A percentile compares a stretch with the other conserved stretches of the same genome.
phyloP scores from a whole-genome alignment of 2,888 invertebrate species.

The Phortica magna region DNA sequence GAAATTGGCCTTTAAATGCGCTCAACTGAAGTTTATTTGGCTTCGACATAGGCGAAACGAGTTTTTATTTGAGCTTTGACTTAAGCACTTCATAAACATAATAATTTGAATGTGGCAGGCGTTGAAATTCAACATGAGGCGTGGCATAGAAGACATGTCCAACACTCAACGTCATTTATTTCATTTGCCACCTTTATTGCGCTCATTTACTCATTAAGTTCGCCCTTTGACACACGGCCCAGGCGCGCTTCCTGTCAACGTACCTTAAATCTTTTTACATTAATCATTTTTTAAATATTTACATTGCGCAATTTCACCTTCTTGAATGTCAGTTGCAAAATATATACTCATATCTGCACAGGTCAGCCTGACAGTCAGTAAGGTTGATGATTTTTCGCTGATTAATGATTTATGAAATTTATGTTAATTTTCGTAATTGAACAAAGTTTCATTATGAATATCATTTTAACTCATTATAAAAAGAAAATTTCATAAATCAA shows the following conservation, averaged over 20 bases:
- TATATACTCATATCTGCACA: background rate
- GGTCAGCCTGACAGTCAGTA: background rate
- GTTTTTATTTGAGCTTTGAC: slow-evolving; percentile 20
- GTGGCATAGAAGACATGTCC: background rate
- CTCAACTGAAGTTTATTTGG: slow-evolving; percentile 21
- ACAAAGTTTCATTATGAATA: background rate
- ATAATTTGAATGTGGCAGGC: background rate
- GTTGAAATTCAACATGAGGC: too few species aligned
- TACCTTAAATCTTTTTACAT: slow-evolving; percentile 9
- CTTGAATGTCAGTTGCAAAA: background rate
- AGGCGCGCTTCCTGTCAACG: background rate
- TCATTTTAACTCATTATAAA: too few species aligned
- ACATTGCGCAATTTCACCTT: background rate
- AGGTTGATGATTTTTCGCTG: slow-evolving; percentile 6
- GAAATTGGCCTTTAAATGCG: slow-evolving; percentile 24
- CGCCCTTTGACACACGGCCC: background rate
- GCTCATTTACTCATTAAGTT: too few species aligned
- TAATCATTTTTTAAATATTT: slow-evolving; percentile 17
- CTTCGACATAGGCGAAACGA: background rate
- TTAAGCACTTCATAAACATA: slow-evolving; percentile 20
- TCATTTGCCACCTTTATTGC: too few species aligned
- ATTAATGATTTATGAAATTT: slow-evolving; percentile 19
- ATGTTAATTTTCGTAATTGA: slow-evolving; percentile 4
- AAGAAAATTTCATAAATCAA: too few species aligned
- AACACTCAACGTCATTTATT: background rate